Conservation (phyloP, 2,113 vertebrate species). For the Tenebrosternarchus preto region DNA sequence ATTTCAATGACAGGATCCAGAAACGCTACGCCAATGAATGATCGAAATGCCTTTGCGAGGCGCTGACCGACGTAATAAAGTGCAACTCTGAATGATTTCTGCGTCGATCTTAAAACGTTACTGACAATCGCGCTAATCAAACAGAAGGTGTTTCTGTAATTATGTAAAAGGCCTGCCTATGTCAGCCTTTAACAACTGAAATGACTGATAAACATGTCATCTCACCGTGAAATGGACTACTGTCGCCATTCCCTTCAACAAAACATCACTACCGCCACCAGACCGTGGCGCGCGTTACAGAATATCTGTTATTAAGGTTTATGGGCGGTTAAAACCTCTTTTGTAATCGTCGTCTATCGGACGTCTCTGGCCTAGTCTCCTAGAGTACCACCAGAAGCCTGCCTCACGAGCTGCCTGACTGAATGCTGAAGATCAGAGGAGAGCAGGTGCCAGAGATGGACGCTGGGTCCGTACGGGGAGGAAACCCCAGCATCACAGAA, state of each 20-base stretch:
- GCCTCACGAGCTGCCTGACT: neutral
- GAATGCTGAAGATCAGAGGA: constrained; percentile 13
- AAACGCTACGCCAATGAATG: too few species aligned
- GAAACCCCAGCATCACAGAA: constrained; percentile 15
- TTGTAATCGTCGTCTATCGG: neutral
- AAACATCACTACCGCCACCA: neutral
- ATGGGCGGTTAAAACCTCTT: too few species aligned
- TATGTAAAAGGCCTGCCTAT: neutral
- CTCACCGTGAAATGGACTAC: neutral
- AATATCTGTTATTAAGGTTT: neutral
- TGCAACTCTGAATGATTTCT: too few species aligned
- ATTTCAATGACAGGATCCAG: too few species aligned
- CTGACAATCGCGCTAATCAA: neutral
- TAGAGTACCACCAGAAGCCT: constrained; percentile 2
- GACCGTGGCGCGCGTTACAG: too few species aligned
- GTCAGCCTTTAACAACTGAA: neutral
- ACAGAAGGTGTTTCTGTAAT: neutral
- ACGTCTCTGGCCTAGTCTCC: constrained; percentile 13
- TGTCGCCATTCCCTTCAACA: neutral
- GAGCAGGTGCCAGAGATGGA: constrained; percentile 13
- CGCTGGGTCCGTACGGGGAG: neutral
- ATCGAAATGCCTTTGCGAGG: too few species aligned
- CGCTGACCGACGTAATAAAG: too few species aligned
- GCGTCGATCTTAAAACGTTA: neutral
- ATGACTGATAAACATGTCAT: constrained; percentile 1